Percentiles rank a stretch among this genome's conserved stretches.
phyloP scores from a whole-genome alignment of 2,797 vertebrate genomes.

The Eospalax fontanierii region DNA sequence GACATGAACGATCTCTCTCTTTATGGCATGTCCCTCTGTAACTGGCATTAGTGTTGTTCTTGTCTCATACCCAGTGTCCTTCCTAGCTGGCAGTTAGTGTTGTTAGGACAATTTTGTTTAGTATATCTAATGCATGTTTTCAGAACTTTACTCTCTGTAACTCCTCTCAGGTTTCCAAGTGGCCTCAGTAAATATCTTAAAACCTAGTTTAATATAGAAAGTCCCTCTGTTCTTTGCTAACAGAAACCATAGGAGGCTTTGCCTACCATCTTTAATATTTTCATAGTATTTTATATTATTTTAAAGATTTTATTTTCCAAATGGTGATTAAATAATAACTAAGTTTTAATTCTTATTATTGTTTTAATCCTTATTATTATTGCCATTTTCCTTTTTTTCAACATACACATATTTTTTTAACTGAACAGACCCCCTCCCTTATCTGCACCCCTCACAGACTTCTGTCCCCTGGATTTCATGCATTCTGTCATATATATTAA shows the following conservation, averaged over 20 bases:
- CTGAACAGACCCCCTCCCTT: not conserved
- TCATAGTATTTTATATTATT: not conserved
- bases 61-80: not conserved
- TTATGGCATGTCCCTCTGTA: no score
- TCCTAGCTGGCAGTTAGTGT: not conserved
- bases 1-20: not conserved
- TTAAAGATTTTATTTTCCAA: no score
- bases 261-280: not conserved
- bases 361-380: no score
- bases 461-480: no score
- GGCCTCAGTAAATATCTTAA: constrained; percentile 61
- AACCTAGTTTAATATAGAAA: constrained; percentile 48
- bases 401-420: no score
- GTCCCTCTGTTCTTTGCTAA: not conserved
- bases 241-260: not conserved
- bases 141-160: constrained; percentile 18
- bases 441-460: not conserved
- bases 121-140: not conserved
- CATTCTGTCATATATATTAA: no score
- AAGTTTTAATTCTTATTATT: no score
- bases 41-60: no score
- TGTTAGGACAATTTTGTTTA: not conserved
- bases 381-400: no score
- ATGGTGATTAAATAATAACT: no score
- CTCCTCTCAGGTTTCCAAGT: constrained; percentile 34